Conservation (phyloP, 2,797 vertebrate species). For the Hafferia zeledoni region DNA sequence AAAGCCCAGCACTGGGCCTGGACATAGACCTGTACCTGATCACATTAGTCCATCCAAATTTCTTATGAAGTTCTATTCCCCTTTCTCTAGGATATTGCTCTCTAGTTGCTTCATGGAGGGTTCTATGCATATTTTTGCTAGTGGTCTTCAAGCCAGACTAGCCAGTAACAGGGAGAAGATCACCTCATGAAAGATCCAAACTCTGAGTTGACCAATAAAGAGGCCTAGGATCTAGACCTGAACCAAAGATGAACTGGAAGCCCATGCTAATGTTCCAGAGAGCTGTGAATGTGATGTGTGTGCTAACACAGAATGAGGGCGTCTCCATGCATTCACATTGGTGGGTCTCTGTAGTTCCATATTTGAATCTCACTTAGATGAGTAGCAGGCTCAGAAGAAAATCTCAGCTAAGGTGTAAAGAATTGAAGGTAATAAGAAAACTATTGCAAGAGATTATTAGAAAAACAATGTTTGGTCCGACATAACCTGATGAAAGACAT, state of each 20-base stretch:
- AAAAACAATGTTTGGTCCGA: background rate
- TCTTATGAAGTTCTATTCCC: background rate
- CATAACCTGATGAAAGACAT: background rate
- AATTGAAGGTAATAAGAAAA: background rate
- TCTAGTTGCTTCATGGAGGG: background rate
- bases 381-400: background rate
- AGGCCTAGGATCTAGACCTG: background rate
- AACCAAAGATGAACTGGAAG: background rate
- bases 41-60: background rate
- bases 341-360: background rate
- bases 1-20: background rate
- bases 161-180: background rate
- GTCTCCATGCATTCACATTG: no score
- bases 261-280: background rate
- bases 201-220: background rate
- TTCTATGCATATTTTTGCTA: no score
- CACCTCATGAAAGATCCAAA: background rate
- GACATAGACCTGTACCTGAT: background rate
- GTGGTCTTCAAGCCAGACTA: background rate
- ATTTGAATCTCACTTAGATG: background rate
- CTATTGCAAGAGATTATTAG: background rate
- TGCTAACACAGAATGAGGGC: background rate
- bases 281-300: background rate
- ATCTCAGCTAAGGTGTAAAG: background rate
- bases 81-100: background rate